These are phyloP conservation scores for Anguilla japonica DNA, from an alignment of 2,113 vertebrate genomes.

Conservation along the genomic window DNA sequence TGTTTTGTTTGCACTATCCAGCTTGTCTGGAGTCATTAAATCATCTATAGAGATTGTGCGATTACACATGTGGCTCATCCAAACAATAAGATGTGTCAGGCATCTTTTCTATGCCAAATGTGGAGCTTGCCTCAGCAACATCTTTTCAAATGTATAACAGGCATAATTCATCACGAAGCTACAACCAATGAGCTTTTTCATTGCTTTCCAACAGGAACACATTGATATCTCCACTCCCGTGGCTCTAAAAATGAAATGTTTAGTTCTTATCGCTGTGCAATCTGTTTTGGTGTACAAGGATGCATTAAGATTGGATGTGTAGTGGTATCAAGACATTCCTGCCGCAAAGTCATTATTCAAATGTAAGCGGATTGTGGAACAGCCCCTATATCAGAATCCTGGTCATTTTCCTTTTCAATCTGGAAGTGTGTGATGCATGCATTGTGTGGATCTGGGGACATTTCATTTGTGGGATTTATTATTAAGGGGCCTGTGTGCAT, in stretches of 20 bases:
- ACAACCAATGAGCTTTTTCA: conserved; percentile 11
- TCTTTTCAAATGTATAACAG: conserved; percentile 19
- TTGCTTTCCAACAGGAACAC: not conserved
- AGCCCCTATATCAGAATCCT: not conserved
- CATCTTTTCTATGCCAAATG: not conserved
- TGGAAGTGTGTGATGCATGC: not conserved
- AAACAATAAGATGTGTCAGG: not conserved
- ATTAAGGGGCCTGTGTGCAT: not conserved
- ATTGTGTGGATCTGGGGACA: not conserved
- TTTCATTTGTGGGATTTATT: conserved; percentile 7
- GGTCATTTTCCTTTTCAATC: not conserved
- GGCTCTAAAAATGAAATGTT: not conserved
- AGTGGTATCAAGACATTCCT: not conserved
- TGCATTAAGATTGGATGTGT: not conserved
- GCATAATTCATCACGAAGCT: conserved; percentile 10
- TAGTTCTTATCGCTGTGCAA: not conserved
- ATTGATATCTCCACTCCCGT: not conserved
- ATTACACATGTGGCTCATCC: not conserved
- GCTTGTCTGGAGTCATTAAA: not conserved
- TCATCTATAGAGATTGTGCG: not conserved
- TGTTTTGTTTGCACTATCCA: not conserved
- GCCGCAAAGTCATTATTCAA: not conserved
- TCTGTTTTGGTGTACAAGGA: conserved; percentile 7
- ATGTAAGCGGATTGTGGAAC: not conserved
- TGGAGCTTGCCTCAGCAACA: conserved; percentile 5